Evolutionary conservation across 2,113 vertebrate genomes (phyloP), one percentile per base, ranked within the genome.

Genomic region (Sinosuthora webbiana): DNA sequence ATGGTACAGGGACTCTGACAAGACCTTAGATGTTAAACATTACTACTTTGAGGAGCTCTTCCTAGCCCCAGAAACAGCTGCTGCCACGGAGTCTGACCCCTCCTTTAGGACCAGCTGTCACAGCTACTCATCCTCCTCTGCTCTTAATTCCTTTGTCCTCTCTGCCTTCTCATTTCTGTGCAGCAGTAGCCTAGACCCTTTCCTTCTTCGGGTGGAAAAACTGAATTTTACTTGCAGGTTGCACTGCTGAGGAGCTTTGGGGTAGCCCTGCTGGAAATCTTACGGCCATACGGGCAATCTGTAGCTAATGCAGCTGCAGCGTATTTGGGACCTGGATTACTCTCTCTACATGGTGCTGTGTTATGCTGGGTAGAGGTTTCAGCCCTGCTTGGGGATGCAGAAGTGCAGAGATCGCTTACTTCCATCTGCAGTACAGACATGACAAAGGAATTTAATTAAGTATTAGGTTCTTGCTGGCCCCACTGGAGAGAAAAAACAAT

Each of bases 101-200:
- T 92, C 33, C 42, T 90, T 67, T 78, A 76, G 86, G 67, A 90
- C 57, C 63, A 85, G 71, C 71, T 93, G 86, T 83, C 86, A 81
- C 31, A 91, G 52, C 33, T 33, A 67, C 33, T 76, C 52, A 50
- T 52, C 69, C 50, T 89, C 55, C 47, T 50, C 35, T 9, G 10
- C 77, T 89, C 39, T 70, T 39, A 70, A 89, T 82, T 87, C 62
- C 57, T 41, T 20, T 6, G 0, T 87, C 45, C 65, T 68, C 65
- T 59, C 50, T 77, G 30, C 76, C 21, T 63, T 81, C 63, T 65
- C 37, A 33, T 60, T 85, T 71, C 69, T 56, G 14, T 2, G 3
- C 45, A 77, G 80, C 50, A 55, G 55, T 33, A 80, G 42, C 25
- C 31, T 23, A 33, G 33, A 27, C 14, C 9, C 24, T 74, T 75